Conservation (phyloP, 2,113 vertebrate species). For the Desmodus rotundus region DNA sequence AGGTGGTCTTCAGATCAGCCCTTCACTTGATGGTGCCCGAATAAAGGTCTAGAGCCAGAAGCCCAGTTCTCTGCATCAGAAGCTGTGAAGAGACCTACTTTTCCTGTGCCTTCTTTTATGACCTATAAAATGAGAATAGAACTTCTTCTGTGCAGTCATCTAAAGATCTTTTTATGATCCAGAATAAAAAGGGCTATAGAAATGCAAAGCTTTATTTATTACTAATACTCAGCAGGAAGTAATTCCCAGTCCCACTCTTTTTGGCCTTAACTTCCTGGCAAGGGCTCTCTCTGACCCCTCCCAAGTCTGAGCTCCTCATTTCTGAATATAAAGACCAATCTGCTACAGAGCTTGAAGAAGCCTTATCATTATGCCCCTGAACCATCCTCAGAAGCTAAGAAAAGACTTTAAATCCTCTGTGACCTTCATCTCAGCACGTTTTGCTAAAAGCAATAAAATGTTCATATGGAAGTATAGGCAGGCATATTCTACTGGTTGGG, state of each 20-base stretch:
- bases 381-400: slow-evolving; percentile 45
- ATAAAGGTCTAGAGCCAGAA: background rate
- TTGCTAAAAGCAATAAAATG: slow-evolving; percentile 46
- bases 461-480: slow-evolving; percentile 10
- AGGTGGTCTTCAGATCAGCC: too few species aligned
- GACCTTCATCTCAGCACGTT: background rate
- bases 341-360: background rate
- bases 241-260: background rate
- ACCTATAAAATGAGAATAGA: background rate
- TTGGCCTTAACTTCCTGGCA: background rate
- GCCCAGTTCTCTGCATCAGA: background rate
- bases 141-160: background rate
- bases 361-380: slow-evolving; percentile 57
- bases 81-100: background rate
- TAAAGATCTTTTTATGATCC: background rate
- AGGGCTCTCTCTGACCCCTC: background rate
- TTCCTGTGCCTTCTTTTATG: background rate
- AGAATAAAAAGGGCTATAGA: background rate
- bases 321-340: background rate
- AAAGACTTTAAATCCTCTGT: slow-evolving; percentile 20
- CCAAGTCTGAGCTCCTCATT: background rate
- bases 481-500: slow-evolving; percentile 14
- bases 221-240: background rate
- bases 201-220: slow-evolving; percentile 4
- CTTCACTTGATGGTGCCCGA: too few species aligned